Percentiles rank a stretch among this genome's conserved stretches.
These are phyloP conservation scores for Chelonus formosanus DNA, from an alignment of 2,888 invertebrate species.

Conservation along the genomic window DNA sequence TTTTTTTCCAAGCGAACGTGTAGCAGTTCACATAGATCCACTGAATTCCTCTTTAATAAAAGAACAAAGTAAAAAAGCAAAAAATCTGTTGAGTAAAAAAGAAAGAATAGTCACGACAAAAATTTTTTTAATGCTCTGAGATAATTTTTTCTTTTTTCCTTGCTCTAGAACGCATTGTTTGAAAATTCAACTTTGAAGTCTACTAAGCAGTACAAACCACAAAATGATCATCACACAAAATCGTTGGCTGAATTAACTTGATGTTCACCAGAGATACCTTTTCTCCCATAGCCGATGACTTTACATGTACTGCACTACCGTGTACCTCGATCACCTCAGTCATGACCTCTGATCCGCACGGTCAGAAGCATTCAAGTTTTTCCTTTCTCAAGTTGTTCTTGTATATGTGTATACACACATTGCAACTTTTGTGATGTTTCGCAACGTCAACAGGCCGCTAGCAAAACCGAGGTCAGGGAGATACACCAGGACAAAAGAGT, in stretches of 20 bases:
- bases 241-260: not conserved
- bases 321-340: not conserved
- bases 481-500: constrained; percentile 21
- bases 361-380: constrained; percentile 4
- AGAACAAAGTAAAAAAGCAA: constrained; percentile 11
- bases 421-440: not conserved
- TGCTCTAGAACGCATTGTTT: no score
- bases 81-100: constrained; percentile 1
- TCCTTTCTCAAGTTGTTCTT: not conserved
- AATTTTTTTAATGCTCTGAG: constrained; percentile 8
- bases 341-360: constrained; percentile 7
- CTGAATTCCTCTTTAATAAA: constrained; percentile 1
- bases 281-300: not conserved
- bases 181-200: no score
- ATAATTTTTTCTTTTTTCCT: no score
- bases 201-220: not conserved
- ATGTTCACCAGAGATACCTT: not conserved
- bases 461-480: constrained; percentile 8
- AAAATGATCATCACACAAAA: not conserved
- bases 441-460: constrained; percentile 23
- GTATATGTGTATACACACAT: not conserved
- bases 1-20: not conserved
- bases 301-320: not conserved
- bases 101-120: constrained; percentile 2
- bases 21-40: constrained; percentile 2